Percentiles rank a stretch among this genome's conserved stretches.
Conservation (phyloP, 2,113 vertebrate genomes). For the Orcinus orca region DNA sequence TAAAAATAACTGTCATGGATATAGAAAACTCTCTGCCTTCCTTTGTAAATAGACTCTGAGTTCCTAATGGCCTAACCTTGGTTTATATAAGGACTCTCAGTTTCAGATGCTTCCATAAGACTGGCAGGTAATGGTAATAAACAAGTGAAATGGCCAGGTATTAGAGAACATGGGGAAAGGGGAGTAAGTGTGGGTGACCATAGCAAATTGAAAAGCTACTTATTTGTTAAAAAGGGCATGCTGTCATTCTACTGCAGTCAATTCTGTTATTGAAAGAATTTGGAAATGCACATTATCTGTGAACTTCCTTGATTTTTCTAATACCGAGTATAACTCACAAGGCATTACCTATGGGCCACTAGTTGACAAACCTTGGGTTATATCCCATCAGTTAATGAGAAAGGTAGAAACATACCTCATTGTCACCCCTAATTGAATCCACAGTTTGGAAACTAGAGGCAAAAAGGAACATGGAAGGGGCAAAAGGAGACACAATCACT, state of each 20-base stretch:
- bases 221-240: not conserved
- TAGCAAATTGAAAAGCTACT: not conserved
- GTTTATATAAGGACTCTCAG: not conserved
- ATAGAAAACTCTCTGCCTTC: not conserved
- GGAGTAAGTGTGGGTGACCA: fast-evolving
- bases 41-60: not conserved
- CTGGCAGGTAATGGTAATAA: not conserved
- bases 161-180: not conserved
- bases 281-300: not conserved
- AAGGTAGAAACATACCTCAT: not conserved
- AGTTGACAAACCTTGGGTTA: not conserved
- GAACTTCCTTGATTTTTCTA: not conserved
- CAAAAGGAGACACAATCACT: not conserved
- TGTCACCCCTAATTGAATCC: not conserved
- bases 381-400: not conserved
- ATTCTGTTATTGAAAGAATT: not conserved
- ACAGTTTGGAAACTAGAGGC: not conserved
- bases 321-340: not conserved
- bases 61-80: not conserved
- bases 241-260: not conserved
- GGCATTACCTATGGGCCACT: not conserved
- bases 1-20: not conserved
- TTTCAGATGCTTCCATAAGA: not conserved
- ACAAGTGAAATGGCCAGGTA: not conserved
- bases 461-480: not conserved